Percentiles rank a stretch among this genome's conserved stretches.
Conservation (phyloP, 2,113 vertebrate species). For the Hippoglossus stenolepis region DNA sequence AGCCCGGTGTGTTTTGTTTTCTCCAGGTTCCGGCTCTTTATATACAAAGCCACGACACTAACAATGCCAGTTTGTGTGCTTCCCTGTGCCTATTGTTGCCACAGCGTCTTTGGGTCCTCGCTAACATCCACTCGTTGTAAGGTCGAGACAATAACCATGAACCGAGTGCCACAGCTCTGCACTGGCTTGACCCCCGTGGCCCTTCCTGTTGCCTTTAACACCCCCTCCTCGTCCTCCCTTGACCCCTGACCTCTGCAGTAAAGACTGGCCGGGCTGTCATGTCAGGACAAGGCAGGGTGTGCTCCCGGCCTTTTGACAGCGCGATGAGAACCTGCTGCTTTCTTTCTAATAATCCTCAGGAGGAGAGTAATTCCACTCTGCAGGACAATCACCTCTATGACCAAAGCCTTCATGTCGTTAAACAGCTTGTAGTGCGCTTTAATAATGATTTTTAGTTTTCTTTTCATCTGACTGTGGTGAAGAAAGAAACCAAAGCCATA, state of each 20-base stretch:
- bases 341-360: slow-evolving; percentile 9
- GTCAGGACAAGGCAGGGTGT: slow-evolving; percentile 43
- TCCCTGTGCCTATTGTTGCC: slow-evolving; percentile 75
- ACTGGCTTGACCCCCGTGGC: slow-evolving; percentile 42
- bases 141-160: slow-evolving; percentile 70
- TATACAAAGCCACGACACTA: slow-evolving; percentile 48
- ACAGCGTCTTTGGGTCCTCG: slow-evolving; percentile 48
- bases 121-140: slow-evolving; percentile 70
- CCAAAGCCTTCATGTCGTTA: not conserved
- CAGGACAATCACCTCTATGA: not conserved
- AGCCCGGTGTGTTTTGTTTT: slow-evolving; percentile 29
- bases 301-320: slow-evolving; percentile 25
- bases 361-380: slow-evolving; percentile 17
- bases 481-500: too few relatives aligned
- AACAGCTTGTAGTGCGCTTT: not conserved
- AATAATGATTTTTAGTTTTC: not conserved
- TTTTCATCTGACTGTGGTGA: not conserved
- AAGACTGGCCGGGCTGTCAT: slow-evolving; percentile 37
- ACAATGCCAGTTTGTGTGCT: slow-evolving; percentile 67
- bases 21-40: slow-evolving; percentile 56
- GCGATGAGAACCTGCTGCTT: slow-evolving; percentile 33
- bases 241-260: slow-evolving; percentile 54
- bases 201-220: slow-evolving; percentile 69
- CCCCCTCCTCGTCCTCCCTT: not conserved
- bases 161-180: slow-evolving; percentile 52